These are phyloP conservation scores for Numenius arquata DNA, from an alignment of 2,113 vertebrate genomes.

Conservation along the genomic window DNA sequence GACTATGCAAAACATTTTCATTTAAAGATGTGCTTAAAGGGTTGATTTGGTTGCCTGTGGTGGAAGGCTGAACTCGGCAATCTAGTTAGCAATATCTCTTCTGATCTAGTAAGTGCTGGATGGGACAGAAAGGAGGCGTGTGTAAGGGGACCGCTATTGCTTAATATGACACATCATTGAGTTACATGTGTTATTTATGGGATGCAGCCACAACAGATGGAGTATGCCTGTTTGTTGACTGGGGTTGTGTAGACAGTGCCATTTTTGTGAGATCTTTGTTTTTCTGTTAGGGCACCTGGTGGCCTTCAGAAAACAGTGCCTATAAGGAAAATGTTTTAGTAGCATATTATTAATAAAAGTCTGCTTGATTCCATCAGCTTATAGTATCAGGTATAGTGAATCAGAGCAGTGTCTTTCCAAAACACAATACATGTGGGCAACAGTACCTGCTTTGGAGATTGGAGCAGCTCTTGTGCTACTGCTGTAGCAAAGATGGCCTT, in stretches of 20 bases:
- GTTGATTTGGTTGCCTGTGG: not conserved
- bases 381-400: not conserved
- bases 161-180: not conserved
- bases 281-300: not conserved
- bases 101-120: not conserved
- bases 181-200: not conserved
- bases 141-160: not conserved
- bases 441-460: slow-evolving; percentile 83
- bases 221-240: not conserved
- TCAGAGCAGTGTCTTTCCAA: not conserved
- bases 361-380: not conserved
- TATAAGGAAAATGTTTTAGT: not conserved
- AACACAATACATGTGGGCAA: too few species aligned
- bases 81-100: not conserved
- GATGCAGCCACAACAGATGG: not conserved
- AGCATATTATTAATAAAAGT: not conserved
- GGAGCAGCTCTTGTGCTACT: slow-evolving; percentile 83
- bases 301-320: not conserved
- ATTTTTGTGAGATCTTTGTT: not conserved
- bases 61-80: not conserved
- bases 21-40: not conserved
- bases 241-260: not conserved
- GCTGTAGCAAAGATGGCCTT: slow-evolving; percentile 86
- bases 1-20: not conserved
- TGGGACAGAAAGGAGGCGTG: not conserved